A percentile compares a stretch with the other conserved stretches of the same genome.
Conservation (phyloP, 2,888 invertebrate genomes). For the Diarsia mendica region DNA sequence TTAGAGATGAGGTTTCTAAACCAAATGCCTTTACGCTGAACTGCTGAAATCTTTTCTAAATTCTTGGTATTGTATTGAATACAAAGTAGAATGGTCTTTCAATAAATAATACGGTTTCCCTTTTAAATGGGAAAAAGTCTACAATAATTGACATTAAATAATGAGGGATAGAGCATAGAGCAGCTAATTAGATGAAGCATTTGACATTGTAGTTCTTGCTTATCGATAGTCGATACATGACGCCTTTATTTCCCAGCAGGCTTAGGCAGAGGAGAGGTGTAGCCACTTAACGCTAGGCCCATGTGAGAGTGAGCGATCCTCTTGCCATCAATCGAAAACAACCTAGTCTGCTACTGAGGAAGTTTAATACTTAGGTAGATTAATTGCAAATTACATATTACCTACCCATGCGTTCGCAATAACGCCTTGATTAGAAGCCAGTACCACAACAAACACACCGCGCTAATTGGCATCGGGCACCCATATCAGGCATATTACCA, state of each 20-base stretch:
- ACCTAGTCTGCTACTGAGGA: background rate
- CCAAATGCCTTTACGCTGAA: background rate
- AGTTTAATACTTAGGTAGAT: background rate
- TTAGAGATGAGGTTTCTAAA: background rate
- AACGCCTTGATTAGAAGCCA: constrained; percentile 3
- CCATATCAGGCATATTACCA: constrained; percentile 6
- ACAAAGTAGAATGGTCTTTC: background rate
- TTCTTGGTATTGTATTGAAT: background rate
- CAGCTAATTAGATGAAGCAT: no score
- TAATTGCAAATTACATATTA: background rate
- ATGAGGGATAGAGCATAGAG: no score
- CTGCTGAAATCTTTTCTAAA: background rate
- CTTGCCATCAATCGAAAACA: no score
- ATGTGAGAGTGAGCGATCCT: no score
- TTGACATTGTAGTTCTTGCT: no score
- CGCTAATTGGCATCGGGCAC: background rate
- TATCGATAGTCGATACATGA: no score
- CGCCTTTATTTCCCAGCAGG: no score
- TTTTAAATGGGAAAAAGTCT: no score
- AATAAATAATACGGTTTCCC: background rate
- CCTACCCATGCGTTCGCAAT: background rate
- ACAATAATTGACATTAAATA: no score
- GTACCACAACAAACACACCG: constrained; percentile 22
- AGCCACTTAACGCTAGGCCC: no score
- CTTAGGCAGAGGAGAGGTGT: no score